Evolutionary conservation across 2,888 invertebrate genomes (phyloP).

Genomic region (Leptopterna dolabrata): DNA sequence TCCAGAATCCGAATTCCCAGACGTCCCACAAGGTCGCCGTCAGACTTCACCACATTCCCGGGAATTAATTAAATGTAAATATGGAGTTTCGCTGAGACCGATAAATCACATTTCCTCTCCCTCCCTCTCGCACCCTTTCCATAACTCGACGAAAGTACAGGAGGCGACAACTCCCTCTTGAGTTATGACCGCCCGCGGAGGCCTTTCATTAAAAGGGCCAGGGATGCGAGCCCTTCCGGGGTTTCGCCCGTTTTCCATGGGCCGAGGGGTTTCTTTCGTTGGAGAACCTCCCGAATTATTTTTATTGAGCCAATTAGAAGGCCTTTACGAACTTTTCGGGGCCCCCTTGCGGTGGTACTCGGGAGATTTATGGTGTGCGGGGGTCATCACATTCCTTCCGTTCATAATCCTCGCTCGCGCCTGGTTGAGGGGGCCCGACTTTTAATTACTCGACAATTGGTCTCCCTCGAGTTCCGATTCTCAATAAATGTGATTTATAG

Average conservation of each 20-base stretch:
- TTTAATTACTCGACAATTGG: constrained; percentile 26
- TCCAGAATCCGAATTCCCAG: not conserved
- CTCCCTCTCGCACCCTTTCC: not conserved
- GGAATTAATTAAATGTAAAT: constrained; percentile 25
- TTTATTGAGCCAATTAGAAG: constrained; percentile 36
- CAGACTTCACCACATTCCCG: not conserved
- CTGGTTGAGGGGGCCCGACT: not conserved
- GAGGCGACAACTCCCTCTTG: not conserved
- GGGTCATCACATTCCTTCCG: constrained; percentile 36
- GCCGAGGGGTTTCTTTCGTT: not conserved
- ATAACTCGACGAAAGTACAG: not conserved
- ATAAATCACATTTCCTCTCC: constrained; percentile 17
- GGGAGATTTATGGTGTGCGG: constrained; percentile 26
- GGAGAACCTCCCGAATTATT: constrained; percentile 10
- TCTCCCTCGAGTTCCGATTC: not conserved
- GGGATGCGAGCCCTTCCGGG: constrained; percentile 20
- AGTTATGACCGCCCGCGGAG: constrained; percentile 9
- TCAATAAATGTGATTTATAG: not conserved
- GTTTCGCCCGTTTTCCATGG: not conserved
- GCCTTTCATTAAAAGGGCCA: constrained; percentile 31
- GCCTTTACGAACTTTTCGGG: constrained; percentile 17
- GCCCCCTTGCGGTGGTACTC: not conserved
- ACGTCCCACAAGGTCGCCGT: not conserved
- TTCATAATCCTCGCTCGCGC: constrained; percentile 1
- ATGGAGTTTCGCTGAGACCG: not conserved